Evolutionary conservation across 1,140 invertebrate genomes (phyloP), one percentile per base, ranked within the genome.

Genomic region (Drosophila orosa): DNA sequence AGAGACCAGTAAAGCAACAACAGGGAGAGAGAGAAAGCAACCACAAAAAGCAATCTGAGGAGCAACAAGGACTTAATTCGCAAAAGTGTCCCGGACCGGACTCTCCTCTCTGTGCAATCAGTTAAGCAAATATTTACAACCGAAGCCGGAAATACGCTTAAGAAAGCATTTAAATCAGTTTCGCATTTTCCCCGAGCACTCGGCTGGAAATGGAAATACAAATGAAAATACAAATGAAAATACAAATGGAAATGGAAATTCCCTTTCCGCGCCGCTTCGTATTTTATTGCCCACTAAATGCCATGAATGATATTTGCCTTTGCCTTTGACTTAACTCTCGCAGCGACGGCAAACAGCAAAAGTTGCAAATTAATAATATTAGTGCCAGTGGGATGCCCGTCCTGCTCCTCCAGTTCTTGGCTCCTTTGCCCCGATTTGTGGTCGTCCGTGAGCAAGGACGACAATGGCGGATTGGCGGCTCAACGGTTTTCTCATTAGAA

Each of bases 241-340:
- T 45, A 45, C 44, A 45, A 45, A 45, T 52, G 48, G 48, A 52
- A 52, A 52, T 52, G 48, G 29, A 29, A 29, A 48, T 59, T 59
- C 57, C 37, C 37, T 13, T 58, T 40, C 35, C 27, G 17, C 48
- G 24, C 58, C 57, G 35, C 50, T 60, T 42, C 48, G 40, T 45
- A 78, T 89, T 89, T 80, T 74, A 87, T 82, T 80, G 78, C 65
- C 68, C 65, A 68, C 79, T 87, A 87, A 87, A 87, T 77, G 85
- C 56, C 75, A 60, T 39, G 48, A 80, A 83, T 63, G 50, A 65
- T 78, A 62, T 82, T 82, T 69, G 65, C 71, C 57, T 82, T 82
- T 69, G 65, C 65, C 61, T 69, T 63, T 63, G 60, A 74, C 69
- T 55, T 35, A 35, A 52, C 47, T 42, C 35, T 33, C 27, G 45